phyloP scores from a whole-genome alignment of 2,888 invertebrate species.

The Andrena trimmerana region DNA sequence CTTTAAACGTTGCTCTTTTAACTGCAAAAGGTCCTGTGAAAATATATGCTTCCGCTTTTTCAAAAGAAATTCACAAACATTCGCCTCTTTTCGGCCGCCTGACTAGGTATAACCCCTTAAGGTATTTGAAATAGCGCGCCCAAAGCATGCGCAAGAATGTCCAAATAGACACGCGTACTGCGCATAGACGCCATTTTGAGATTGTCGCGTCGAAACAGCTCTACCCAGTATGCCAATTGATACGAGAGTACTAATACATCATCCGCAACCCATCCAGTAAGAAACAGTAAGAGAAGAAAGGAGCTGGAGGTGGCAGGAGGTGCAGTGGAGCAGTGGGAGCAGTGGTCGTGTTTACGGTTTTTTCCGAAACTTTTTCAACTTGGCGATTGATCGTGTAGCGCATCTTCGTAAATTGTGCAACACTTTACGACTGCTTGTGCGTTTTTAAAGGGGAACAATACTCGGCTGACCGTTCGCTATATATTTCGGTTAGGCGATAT shows the following conservation, averaged over 20 bases:
- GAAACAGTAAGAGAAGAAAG: too few relatives aligned
- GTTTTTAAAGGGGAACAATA: constrained; percentile 3
- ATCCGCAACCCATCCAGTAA: too few relatives aligned
- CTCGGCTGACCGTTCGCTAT: not conserved
- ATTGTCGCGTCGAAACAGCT: constrained; percentile 40
- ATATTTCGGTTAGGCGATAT: not conserved
- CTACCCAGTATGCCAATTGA: constrained; percentile 33
- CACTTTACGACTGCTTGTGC: not conserved
- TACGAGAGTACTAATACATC: too few relatives aligned
- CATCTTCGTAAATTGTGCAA: constrained; percentile 31
- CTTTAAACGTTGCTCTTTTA: too few relatives aligned
- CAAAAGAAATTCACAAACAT: too few relatives aligned
- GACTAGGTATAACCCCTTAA: not conserved
- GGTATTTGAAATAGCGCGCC: constrained; percentile 15
- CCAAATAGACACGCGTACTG: not conserved
- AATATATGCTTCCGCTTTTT: too few relatives aligned
- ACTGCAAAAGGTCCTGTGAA: too few relatives aligned
- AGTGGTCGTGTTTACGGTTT: constrained; percentile 50
- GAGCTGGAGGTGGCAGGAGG: too few relatives aligned
- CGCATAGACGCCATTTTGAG: constrained; percentile 60
- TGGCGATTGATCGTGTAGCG: constrained; percentile 31
- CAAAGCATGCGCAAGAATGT: constrained; percentile 26
- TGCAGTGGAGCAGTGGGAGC: constrained; percentile 33
- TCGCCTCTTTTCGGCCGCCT: too few relatives aligned
- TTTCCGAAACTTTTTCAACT: constrained; percentile 44